Base-by-base conservation (phyloP, 2,888 invertebrate genomes). In the Drosophila sordidapex region DNA sequence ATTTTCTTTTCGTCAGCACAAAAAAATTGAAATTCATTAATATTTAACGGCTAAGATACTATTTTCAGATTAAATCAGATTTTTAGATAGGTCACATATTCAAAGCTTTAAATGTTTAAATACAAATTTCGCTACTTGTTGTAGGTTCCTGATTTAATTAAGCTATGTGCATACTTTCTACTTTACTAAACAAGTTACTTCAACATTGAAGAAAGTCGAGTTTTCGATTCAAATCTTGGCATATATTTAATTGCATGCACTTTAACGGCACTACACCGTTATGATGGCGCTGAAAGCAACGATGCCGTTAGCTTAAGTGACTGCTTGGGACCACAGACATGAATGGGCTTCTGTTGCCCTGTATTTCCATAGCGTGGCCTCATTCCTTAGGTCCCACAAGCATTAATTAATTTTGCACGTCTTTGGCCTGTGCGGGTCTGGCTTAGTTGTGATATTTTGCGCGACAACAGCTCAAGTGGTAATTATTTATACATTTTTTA, bases 381-480 rank as follows among this genome's bases (percentile, higher is more conserved):
- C 57, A 29, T 46, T 35, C 10, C 31, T 33, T 40, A 21, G 46
- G 51, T 48, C 1, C 35, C 38, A n/a, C 27, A 52, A 59, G 75
- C 69, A 54, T 64, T 76, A 67, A 70, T 66, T 70, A 76, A 68
- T 76, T 58, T 38, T 51, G 31, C 57, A 61, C 71, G 71, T 66
- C 63, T 63, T 15, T 38, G 10, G 43, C 57, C 62, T 56, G 81
- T 70, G 65, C 59, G 40, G 27, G 51, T 63, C 60, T 36, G 31
- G 53, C 70, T 70, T 83, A 89, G 81, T 83, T 89, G 82, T 87
- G 82, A 83, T 86, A 88, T 83, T 86, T 66, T 62, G 60, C 54
- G 53, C 60, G 52, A 49, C 43, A 46, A n/a, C 73, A 54, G 35
- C 72, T 78, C 70, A 64, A 88, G 89, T 72, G 79, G 82, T 78